Base-by-base conservation (phyloP, 1,140 invertebrate species). In the Drosophila trapezifrons region DNA sequence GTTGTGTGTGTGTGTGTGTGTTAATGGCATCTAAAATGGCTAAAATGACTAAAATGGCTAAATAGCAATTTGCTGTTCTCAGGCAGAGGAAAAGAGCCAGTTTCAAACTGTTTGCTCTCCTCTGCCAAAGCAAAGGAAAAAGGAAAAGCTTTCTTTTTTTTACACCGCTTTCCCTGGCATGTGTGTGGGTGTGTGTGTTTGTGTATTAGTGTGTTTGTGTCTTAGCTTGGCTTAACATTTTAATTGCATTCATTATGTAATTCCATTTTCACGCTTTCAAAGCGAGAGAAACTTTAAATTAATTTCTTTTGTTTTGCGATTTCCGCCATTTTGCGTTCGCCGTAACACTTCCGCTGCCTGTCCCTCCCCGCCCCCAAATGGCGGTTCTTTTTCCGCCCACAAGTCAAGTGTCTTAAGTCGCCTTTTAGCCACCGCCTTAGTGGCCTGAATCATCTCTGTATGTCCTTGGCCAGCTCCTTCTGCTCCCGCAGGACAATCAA, bases 231-330 rank as follows among this genome's bases (percentile, higher is more conserved):
- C 42, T 57, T 73, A 65, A 72, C 59, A 80, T 87, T 87, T 89
- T 87, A 87, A 87, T 87, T 87, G 84, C 84, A 89, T 90, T 87
- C 84, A 87, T 87, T 87, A 90, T 90, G 85, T 87, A 90, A 87
- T 87, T 87, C 72, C 67, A 75, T 90, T 87, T 87, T 84, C 80
- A 84, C 83, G 76, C 84, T 74, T 84, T 82, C 70, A 59, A 64
- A 47, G 63, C 47, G 51, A 77, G 51, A 77, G 55, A 87, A 87
- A 87, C 83, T 87, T 87, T 87, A 87, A 87, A 87, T 87, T 77
- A 87, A 87, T 87, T 87, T 83, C 83, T 87, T 87, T 87, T 87
- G 83, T 87, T 82, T 46, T 64, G 57, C 43, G 63, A 87, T 80
- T 87, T 87, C 84, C 83, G 79, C 69, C 69, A 87, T 87, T 87